Evolutionary conservation across 2,797 vertebrate species (phyloP).

Genomic region (Cossypha niveicapilla): DNA sequence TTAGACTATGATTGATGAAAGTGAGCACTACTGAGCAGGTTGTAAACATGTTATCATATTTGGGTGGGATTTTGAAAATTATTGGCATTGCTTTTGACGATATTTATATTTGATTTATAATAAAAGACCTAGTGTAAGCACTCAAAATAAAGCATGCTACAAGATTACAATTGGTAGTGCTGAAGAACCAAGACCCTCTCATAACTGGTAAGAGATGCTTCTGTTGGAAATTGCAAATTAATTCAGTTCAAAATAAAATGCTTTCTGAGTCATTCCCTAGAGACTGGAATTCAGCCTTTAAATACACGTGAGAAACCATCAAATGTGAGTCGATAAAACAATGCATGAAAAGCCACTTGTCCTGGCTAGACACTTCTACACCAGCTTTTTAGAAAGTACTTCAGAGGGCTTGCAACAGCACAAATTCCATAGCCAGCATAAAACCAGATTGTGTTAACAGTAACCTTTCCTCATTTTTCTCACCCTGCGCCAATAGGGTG

Average conservation of each 20-base stretch:
- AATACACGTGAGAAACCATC: constrained; percentile 61
- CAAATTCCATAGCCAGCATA: constrained; percentile 13
- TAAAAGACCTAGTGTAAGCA: background rate
- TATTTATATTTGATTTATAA: background rate
- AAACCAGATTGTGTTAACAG: background rate
- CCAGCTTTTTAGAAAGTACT: constrained; percentile 49
- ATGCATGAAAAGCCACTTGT: constrained; percentile 67
- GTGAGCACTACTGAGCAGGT: background rate
- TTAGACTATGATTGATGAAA: background rate
- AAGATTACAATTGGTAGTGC: constrained; percentile 9
- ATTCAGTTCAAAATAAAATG: constrained; percentile 57
- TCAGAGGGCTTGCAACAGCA: constrained; percentile 48
- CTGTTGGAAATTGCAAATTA: constrained; percentile 40
- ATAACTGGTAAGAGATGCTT: constrained; percentile 21
- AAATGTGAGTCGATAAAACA: constrained; percentile 62
- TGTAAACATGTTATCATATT: background rate
- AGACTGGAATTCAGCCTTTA: constrained; percentile 70
- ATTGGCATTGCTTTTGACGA: background rate
- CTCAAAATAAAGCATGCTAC: background rate
- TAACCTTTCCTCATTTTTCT: constrained; percentile 8
- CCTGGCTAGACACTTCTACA: constrained; percentile 35
- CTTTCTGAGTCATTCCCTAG: constrained; percentile 56
- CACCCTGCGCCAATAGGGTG: background rate
- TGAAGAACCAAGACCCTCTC: constrained; percentile 16
- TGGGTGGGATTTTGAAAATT: background rate